Evolutionary conservation across 1,140 invertebrate genomes (phyloP).

Genomic region (Frieseomelitta varia): DNA sequence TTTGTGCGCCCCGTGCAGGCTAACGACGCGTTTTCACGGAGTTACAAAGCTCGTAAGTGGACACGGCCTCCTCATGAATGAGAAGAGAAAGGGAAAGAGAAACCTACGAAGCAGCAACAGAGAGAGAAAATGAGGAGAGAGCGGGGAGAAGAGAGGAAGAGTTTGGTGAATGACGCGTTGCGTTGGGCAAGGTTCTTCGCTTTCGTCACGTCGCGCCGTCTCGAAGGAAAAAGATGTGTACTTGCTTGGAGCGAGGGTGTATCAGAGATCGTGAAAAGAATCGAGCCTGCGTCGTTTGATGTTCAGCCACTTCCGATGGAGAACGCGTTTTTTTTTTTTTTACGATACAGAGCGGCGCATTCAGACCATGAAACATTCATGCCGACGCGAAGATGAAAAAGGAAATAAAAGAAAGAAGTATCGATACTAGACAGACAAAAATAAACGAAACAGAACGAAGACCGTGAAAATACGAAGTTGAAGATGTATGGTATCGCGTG

Average conservation of each 20-base stretch:
- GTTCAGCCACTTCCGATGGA: constrained; percentile 39
- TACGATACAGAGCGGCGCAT: constrained; percentile 6
- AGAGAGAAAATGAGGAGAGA: not conserved
- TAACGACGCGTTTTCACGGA: constrained; percentile 29
- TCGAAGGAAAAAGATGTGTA: constrained; percentile 6
- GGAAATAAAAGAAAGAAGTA: not conserved
- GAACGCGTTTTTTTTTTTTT: constrained; percentile 21
- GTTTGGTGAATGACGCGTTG: constrained; percentile 24
- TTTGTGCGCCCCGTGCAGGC: constrained; percentile 7
- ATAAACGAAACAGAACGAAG: not conserved
- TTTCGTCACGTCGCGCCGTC: not conserved
- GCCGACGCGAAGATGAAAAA: not conserved
- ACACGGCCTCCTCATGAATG: constrained; percentile 15
- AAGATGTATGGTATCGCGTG: too few relatives aligned
- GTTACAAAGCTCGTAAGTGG: constrained; percentile 35
- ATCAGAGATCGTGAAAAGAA: constrained; percentile 14
- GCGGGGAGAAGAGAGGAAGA: not conserved
- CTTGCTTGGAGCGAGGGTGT: not conserved
- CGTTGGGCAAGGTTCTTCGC: not conserved
- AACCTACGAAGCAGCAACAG: not conserved
- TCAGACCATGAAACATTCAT: constrained; percentile 30
- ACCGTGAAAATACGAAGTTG: not conserved
- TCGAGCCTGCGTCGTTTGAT: constrained; percentile 16
- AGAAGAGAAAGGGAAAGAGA: not conserved
- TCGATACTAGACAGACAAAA: not conserved